Evolutionary conservation across 2,113 vertebrate species (phyloP), one percentile per base, ranked within the genome.

Genomic region (Silurus asotus): DNA sequence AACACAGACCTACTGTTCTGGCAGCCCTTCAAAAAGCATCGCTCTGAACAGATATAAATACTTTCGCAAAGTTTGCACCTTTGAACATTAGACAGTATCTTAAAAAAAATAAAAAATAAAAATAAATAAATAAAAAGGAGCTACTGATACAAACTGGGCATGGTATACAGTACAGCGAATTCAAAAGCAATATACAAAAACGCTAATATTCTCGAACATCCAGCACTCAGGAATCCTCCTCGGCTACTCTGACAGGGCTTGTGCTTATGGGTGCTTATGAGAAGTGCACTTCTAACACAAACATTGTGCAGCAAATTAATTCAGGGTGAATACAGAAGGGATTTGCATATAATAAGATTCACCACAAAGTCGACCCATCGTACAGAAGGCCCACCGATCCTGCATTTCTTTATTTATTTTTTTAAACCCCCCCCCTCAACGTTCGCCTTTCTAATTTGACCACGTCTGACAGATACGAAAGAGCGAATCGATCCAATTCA

Each of bases 401-500:
- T 4, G 37, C 37, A 2, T 37, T 37, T 37, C 49, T 15, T 55
- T 37, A 17, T 17, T 48, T 8, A 2, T 37, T 37, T 37, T 53
- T 72, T 17, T 1, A 45, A 7, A 0, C 4, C 58, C 37, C 45
- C 79, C 37, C 37, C 6, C 59, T 3, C 5, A 49, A 70, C 10
- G 4, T 51, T 11, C 14, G 53, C 61, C 37, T 48, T 70, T 67
- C 13, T 61, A 79, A 70, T 86, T 86, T 51, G 81, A 81, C 65
- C 53, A 51, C 8, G n/a, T 61, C 78, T 49, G 85, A 82, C 85
- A 55, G 79, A 61, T 86, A n/a, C 45, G 49, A 77, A 70, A 70
- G 84, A 64, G 62, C 67, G 69, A 81, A 86, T 86, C 78, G 78
- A 86, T 86, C 58, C 45, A 81, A 81, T 82, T 56, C 78, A 5